Evolutionary conservation across 2,888 invertebrate species (phyloP).

Genomic region (Calliscelio sp.): DNA sequence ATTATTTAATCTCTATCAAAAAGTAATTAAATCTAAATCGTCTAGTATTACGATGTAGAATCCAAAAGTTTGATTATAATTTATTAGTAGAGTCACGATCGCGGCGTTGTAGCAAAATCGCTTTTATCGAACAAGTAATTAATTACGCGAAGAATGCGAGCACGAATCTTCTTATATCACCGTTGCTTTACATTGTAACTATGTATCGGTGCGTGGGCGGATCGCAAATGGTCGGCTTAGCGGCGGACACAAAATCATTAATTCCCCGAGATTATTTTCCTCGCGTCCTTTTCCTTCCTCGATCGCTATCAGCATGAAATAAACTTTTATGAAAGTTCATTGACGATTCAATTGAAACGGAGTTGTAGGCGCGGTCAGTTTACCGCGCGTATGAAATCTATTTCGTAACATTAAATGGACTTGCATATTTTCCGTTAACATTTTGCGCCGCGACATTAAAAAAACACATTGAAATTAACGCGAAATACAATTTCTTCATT

Average conservation of each 20-base stretch:
- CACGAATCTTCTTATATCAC: conserved; percentile 81
- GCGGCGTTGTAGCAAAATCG: conserved; percentile 48
- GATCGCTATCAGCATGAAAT: conserved; percentile 67
- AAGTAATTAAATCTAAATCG: conserved; percentile 12
- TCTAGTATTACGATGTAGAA: background rate
- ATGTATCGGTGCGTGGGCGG: no score
- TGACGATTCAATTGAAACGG: conserved; percentile 72
- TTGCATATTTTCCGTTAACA: conserved; percentile 53
- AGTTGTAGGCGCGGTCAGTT: conserved; percentile 70
- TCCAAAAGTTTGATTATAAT: conserved; percentile 36
- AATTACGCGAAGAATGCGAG: conserved; percentile 79
- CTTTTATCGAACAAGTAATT: conserved; percentile 81
- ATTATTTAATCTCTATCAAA: background rate
- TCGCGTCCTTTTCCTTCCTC: conserved; percentile 72
- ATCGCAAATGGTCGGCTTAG: conserved; percentile 78
- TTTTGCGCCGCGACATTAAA: conserved; percentile 43
- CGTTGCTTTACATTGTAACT: conserved; percentile 79
- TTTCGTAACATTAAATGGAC: conserved; percentile 58
- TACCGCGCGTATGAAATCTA: conserved; percentile 47
- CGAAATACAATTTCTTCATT: conserved; percentile 45
- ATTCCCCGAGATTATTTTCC: conserved; percentile 75
- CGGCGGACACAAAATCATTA: conserved; percentile 78
- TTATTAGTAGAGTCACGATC: conserved; percentile 36
- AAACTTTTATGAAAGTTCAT: conserved; percentile 73
- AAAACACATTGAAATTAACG: conserved; percentile 50